Evolutionary conservation across 2,888 invertebrate genomes (phyloP), one percentile per base, ranked within the genome.

Genomic region (Apotomis turbidana): DNA sequence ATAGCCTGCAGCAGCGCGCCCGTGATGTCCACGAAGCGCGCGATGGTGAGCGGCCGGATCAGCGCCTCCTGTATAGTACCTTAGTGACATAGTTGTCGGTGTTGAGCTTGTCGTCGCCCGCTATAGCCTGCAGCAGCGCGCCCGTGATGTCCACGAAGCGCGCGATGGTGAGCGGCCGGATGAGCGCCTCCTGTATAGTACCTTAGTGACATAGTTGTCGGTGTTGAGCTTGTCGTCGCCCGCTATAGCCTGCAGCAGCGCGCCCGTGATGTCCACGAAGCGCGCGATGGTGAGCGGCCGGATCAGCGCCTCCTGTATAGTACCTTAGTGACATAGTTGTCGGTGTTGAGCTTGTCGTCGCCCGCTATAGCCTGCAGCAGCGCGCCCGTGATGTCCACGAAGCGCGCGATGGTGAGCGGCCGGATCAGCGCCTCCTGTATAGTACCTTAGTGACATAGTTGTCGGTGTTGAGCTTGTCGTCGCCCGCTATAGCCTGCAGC

Each of bases 11-110:
- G 83, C 71, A 93, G 80, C 0, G 80, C 82, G 0, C 84, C 85
- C 0, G 80, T 76, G 74, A 93, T 84, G 63, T 92, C 88, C 4
- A 93, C 88, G 79, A 93, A 93, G 75, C 90, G 88, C 4, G 91
- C 85, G 79, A 93, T 93, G 76, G 91, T 93, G 74, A 93, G 90
- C 64, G 93, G 93, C 0, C 90, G 84, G 13, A 91, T 80, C 6
- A 93, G 85, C 52, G 84, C 76, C 76, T 10, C 9, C 5, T 46
- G 9, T 46, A 46, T 0, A 9, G 6, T 9, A 49, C 49, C 49
- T 49, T 49, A 10, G 49, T 49, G 49, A 49, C 49, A 9, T 49
- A 49, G 49, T 49, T 49, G 49, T 49, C 49, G 49, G 49, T 49
- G 9, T 49, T 49, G 49, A 49, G 49, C 49, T 9, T 49, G 49